Conservation (phyloP, 1,140 invertebrate species). For the Neodiprion pinetum region DNA sequence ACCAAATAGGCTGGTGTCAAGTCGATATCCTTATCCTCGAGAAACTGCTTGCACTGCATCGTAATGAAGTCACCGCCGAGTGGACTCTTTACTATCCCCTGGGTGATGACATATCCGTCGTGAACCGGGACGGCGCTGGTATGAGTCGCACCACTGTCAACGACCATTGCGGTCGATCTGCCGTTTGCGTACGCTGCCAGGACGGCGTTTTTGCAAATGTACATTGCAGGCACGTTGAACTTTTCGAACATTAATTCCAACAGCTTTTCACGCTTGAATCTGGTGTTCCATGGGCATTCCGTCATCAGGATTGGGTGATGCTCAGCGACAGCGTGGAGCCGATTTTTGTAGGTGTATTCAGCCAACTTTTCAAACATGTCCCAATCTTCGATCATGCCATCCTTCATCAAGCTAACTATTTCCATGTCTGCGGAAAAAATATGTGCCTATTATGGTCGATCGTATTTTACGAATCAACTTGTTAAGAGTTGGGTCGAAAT, state of each 20-base stretch:
- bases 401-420: conserved; percentile 88
- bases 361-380: conserved; percentile 92
- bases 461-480: neutral
- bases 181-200: conserved; percentile 94
- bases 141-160: conserved; percentile 93
- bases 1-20: conserved; percentile 87
- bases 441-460: conserved; percentile 21
- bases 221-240: conserved; percentile 95
- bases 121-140: conserved; percentile 95
- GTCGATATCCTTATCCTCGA: conserved; percentile 83
- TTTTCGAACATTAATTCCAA: conserved; percentile 97
- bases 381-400: conserved; percentile 97
- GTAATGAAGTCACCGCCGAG: conserved; percentile 92
- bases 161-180: conserved; percentile 86
- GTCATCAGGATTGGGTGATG: conserved; percentile 94
- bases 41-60: conserved; percentile 81
- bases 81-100: conserved; percentile 90
- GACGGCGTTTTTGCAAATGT: conserved; percentile 93
- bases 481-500: neutral
- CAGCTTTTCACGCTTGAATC: conserved; percentile 87
- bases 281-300: conserved; percentile 91
- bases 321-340: conserved; percentile 67
- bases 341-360: conserved; percentile 87
- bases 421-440: conserved; percentile 71
- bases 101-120: conserved; percentile 89